Conservation (phyloP, 2,797 vertebrate species). For the Channa striata region DNA sequence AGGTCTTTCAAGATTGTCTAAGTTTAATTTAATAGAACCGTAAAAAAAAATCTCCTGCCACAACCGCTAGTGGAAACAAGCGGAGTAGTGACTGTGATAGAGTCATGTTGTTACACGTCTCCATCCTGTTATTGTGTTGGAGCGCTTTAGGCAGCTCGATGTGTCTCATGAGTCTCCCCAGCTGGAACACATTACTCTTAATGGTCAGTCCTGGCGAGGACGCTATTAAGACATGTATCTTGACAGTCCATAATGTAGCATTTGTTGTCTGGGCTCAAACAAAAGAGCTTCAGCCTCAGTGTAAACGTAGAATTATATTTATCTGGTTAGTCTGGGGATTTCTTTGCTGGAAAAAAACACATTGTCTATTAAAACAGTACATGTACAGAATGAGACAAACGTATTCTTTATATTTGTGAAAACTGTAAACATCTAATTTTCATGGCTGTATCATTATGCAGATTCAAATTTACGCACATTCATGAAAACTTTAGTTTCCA, state of each 20-base stretch:
- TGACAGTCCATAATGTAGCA: conserved; percentile 11
- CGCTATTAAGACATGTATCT: conserved; percentile 13
- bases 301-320: too few species aligned
- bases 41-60: conserved; percentile 14
- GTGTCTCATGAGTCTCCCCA: conserved; percentile 37
- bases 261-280: conserved; percentile 18
- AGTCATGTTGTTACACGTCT: conserved; percentile 52
- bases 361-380: too few species aligned
- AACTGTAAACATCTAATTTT: neutral
- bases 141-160: conserved; percentile 29
- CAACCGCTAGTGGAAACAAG: conserved; percentile 1
- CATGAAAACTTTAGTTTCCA: neutral
- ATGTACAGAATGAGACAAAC: too few species aligned
- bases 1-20: conserved; percentile 48
- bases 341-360: too few species aligned
- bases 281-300: conserved; percentile 2
- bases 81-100: conserved; percentile 29
- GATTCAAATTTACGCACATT: neutral
- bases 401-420: too few species aligned
- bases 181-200: conserved; percentile 50
- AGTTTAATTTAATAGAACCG: conserved; percentile 35
- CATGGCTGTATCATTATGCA: neutral
- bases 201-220: conserved; percentile 12
- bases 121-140: conserved; percentile 38
- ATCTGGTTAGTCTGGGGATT: too few species aligned